These are phyloP conservation scores for Spheniscus mendiculus DNA, from an alignment of 2,113 vertebrate genomes.

Conservation along the genomic window DNA sequence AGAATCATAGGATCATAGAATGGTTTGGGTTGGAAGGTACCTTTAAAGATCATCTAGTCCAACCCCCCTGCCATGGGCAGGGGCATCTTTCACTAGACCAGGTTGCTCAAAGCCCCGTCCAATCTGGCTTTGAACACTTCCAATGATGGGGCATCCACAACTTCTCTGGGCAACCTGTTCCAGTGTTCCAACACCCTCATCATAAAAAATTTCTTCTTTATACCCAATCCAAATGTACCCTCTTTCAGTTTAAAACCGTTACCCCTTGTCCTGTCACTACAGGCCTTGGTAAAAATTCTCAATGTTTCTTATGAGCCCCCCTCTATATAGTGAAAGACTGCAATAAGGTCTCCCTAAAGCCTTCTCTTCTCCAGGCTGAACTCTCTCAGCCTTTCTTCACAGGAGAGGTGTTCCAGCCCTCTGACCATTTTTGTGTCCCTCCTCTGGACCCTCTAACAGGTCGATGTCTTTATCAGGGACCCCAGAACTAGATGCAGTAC, in stretches of 20 bases:
- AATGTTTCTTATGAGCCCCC: background rate
- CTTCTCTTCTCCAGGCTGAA: background rate
- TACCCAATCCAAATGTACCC: background rate
- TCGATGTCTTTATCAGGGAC: background rate
- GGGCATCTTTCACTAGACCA: background rate
- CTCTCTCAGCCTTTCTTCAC: background rate
- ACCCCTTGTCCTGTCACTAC: background rate
- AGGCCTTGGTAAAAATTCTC: background rate
- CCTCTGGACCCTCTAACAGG: background rate
- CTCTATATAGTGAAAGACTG: background rate
- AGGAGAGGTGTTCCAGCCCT: background rate
- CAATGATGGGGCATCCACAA: no score
- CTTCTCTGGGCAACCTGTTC: background rate
- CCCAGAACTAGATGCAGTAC: background rate
- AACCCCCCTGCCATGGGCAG: fast-evolving
- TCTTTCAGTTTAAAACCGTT: background rate
- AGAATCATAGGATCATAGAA: background rate
- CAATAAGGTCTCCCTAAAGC: background rate
- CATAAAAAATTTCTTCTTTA: background rate
- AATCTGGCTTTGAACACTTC: background rate
- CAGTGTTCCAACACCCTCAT: background rate
- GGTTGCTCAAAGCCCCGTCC: background rate
- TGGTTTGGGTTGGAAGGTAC: background rate
- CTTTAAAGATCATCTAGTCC: background rate
- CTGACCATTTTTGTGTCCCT: background rate